phyloP scores from a whole-genome alignment of 2,888 invertebrate genomes.

The Epinotia bilunana region DNA sequence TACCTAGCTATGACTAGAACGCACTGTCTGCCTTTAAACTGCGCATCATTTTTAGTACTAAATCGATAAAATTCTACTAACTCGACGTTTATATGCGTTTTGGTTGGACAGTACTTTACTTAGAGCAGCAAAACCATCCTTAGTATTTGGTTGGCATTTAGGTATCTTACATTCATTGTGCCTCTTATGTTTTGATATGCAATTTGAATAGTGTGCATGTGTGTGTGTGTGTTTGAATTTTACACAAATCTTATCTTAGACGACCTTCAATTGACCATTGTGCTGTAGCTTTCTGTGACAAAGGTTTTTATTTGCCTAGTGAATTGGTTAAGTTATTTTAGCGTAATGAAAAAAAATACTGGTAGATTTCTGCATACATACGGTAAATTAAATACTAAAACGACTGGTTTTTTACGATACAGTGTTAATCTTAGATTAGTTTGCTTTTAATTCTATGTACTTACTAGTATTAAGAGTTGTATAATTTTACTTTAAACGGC shows the following conservation, averaged over 20 bases:
- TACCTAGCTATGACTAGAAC: slow-evolving; percentile 54
- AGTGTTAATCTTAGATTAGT: background rate
- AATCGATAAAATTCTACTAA: slow-evolving; percentile 15
- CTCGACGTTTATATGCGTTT: background rate
- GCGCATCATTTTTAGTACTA: slow-evolving; percentile 17
- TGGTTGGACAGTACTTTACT: slow-evolving; percentile 1
- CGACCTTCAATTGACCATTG: background rate
- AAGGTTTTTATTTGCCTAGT: background rate
- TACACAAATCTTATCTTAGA: background rate
- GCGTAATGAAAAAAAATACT: background rate
- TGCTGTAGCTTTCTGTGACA: background rate
- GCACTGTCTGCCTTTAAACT: slow-evolving; percentile 35
- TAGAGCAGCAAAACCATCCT: background rate
- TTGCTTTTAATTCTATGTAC: background rate
- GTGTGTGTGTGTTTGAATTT: too few species aligned
- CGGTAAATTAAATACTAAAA: background rate
- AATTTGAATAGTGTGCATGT: background rate
- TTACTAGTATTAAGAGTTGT: slow-evolving; percentile 4
- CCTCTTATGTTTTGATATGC: background rate
- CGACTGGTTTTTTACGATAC: background rate
- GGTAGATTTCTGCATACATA: background rate
- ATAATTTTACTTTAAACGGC: slow-evolving; percentile 12
- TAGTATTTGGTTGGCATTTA: too few species aligned
- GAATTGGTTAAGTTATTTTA: background rate
- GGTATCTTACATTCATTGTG: background rate